Evolutionary conservation across 1,140 invertebrate species (phyloP).

Genomic region (Lutraria rhynchaena): DNA sequence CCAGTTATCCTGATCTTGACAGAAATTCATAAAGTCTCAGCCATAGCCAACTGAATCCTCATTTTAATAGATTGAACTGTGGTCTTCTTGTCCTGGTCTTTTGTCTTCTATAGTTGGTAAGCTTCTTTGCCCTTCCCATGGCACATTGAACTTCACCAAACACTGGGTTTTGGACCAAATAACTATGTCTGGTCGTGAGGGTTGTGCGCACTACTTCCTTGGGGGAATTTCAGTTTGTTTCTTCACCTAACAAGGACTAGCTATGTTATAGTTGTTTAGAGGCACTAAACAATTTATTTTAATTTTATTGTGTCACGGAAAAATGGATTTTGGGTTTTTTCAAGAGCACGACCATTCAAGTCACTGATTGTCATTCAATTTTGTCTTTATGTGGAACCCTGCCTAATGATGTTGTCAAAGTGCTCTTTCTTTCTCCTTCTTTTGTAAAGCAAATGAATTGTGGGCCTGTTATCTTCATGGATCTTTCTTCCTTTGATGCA

Average conservation of each 20-base stretch:
- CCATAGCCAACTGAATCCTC: conserved; percentile 48
- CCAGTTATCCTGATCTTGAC: too few species aligned
- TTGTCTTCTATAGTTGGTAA: conserved; percentile 24
- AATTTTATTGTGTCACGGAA: too few species aligned
- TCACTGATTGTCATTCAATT: too few species aligned
- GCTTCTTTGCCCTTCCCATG: conserved; percentile 31
- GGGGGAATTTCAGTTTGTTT: conserved; percentile 42
- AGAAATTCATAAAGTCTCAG: conserved; percentile 24
- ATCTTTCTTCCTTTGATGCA: background rate
- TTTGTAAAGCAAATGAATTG: conserved; percentile 13
- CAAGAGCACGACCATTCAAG: too few species aligned
- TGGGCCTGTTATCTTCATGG: background rate
- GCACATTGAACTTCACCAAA: conserved; percentile 34
- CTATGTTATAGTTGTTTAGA: too few species aligned
- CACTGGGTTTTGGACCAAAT: background rate
- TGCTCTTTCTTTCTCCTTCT: background rate
- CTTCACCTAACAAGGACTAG: conserved; percentile 19
- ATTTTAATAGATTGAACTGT: conserved; percentile 3
- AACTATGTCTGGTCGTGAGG: conserved; percentile 12
- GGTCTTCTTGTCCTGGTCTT: conserved; percentile 39
- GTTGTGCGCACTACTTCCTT: conserved; percentile 28
- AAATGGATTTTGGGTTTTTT: too few species aligned
- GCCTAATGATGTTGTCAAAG: background rate
- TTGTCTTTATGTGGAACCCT: conserved; percentile 1
- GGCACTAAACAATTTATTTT: too few species aligned